phyloP scores from a whole-genome alignment of 2,113 vertebrate species.

The Eulemur macaco region DNA sequence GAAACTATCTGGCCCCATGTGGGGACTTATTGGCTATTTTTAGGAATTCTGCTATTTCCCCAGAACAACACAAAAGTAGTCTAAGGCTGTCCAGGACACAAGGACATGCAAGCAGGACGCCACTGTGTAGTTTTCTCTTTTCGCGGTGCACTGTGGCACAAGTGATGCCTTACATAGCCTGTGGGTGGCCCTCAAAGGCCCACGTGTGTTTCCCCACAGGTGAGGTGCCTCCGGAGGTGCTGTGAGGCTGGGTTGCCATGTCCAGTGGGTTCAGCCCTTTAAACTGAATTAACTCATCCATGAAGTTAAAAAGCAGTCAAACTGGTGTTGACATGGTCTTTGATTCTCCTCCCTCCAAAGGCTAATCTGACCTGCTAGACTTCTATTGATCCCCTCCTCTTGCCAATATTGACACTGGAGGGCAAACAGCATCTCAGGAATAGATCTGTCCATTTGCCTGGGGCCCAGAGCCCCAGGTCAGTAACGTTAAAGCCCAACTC shows the following conservation, averaged over 20 bases:
- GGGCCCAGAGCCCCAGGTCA: conserved; percentile 6
- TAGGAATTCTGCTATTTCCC: neutral
- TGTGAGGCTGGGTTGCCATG: neutral
- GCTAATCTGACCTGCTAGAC: conserved; percentile 21
- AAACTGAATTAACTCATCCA: neutral
- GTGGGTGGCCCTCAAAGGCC: neutral
- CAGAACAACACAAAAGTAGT: neutral
- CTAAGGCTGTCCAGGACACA: no score
- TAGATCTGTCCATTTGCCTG: conserved; percentile 26
- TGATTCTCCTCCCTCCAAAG: conserved; percentile 51
- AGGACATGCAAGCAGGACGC: neutral
- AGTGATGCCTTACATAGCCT: neutral
- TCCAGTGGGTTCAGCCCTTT: neutral
- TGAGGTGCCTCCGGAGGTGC: neutral
- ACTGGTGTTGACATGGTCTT: neutral
- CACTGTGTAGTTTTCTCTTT: neutral
- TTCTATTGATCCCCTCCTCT: conserved; percentile 2
- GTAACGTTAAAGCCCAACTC: conserved; percentile 9
- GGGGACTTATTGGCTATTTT: neutral
- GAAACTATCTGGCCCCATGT: neutral
- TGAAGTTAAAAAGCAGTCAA: conserved; percentile 49
- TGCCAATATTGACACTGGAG: conserved; percentile 62
- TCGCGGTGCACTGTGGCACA: fast-evolving
- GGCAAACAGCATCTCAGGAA: conserved; percentile 27
- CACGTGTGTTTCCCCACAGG: neutral